A percentile compares a stretch with the other conserved stretches of the same genome.
phyloP scores from a whole-genome alignment of 2,888 invertebrate species.

The Teinopalpus imperialis region DNA sequence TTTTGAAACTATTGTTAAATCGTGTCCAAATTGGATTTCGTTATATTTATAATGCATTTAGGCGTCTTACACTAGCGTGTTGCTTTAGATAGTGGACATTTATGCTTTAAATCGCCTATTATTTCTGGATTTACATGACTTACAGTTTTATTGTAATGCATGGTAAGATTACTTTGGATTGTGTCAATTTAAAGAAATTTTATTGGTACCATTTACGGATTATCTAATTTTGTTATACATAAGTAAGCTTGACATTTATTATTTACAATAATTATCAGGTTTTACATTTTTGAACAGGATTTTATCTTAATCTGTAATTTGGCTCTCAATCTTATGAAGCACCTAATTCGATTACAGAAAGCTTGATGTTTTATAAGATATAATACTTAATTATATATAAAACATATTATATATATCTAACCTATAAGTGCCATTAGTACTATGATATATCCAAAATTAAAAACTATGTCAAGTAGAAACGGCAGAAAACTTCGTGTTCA shows the following conservation, averaged over 20 bases:
- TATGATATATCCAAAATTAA: too few relatives aligned
- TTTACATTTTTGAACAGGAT: slow-evolving; percentile 4
- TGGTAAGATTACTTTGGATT: slow-evolving; percentile 13
- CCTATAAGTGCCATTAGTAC: too few relatives aligned
- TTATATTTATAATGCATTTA: slow-evolving; percentile 13
- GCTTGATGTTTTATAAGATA: too few relatives aligned
- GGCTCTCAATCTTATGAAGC: neutral
- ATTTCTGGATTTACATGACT: slow-evolving; percentile 8
- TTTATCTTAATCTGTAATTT: neutral
- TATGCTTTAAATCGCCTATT: slow-evolving; percentile 7
- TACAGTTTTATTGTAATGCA: slow-evolving; percentile 10
- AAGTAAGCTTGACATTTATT: slow-evolving; percentile 5
- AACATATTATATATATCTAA: too few relatives aligned
- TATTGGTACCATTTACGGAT: slow-evolving; percentile 8
- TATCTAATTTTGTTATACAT: slow-evolving; percentile 16
- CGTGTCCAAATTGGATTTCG: slow-evolving; percentile 18
- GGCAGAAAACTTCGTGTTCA: too few relatives aligned
- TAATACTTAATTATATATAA: too few relatives aligned
- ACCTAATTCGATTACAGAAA: too few relatives aligned
- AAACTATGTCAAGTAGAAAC: too few relatives aligned
- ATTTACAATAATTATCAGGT: slow-evolving; percentile 16
- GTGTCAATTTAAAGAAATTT: slow-evolving; percentile 10
- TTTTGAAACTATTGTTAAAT: slow-evolving; percentile 36
- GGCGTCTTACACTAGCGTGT: slow-evolving; percentile 12
- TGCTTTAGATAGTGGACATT: slow-evolving; percentile 14